Conservation (phyloP, 2,113 vertebrate genomes). For the Enhydra lutris region DNA sequence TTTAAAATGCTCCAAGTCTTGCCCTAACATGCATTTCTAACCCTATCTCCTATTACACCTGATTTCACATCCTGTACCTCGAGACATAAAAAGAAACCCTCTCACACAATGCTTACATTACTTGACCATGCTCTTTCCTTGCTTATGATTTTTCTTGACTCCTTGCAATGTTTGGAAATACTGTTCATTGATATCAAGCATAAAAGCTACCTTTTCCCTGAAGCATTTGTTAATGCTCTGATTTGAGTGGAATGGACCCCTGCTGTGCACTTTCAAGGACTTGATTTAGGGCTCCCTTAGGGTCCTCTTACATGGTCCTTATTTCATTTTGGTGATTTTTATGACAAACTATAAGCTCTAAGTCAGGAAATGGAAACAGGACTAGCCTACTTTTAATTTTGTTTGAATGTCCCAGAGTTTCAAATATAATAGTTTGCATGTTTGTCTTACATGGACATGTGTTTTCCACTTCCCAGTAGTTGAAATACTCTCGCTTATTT, state of each 20-base stretch:
- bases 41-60: not conserved
- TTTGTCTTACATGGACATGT: not conserved
- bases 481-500: not conserved
- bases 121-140: not conserved
- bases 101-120: not conserved
- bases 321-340: not conserved
- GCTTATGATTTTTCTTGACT: not conserved
- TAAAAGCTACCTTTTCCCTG: not conserved
- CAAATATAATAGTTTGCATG: not conserved
- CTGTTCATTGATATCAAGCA: not conserved
- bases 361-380: not conserved
- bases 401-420: not conserved
- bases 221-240: not conserved
- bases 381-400: not conserved
- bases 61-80: not conserved
- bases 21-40: not conserved
- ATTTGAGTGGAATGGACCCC: not conserved
- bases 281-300: not conserved
- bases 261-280: not conserved
- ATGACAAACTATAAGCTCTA: not conserved
- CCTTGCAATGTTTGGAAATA: not conserved
- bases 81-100: not conserved
- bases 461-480: not conserved
- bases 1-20: not conserved
- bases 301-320: not conserved